These are phyloP conservation scores for Drosophila setosimentum DNA, from an alignment of 2,888 invertebrate species.

Conservation along the genomic window DNA sequence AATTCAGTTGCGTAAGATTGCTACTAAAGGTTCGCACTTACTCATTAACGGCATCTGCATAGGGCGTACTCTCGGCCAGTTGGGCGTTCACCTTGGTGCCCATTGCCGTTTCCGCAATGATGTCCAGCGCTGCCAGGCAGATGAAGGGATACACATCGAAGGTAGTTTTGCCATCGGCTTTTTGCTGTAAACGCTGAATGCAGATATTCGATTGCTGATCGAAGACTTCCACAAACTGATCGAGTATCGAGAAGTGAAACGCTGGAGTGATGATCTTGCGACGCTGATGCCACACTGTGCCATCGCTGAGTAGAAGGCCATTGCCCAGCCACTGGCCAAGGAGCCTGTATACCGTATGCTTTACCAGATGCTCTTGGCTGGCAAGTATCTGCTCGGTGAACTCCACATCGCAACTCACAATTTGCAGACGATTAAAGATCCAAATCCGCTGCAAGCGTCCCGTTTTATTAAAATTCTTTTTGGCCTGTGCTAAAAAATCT, in stretches of 20 bases:
- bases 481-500: slow-evolving; percentile 58
- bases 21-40: slow-evolving; percentile 74
- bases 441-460: slow-evolving; percentile 84
- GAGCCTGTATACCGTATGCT: slow-evolving; percentile 75
- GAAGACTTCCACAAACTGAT: slow-evolving; percentile 90
- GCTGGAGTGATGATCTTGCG: slow-evolving; percentile 91
- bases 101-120: slow-evolving; percentile 85
- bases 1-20: not conserved
- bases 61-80: slow-evolving; percentile 87
- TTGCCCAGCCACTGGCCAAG: slow-evolving; percentile 81
- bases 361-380: slow-evolving; percentile 77
- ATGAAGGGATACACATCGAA: slow-evolving; percentile 88
- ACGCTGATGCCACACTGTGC: slow-evolving; percentile 88
- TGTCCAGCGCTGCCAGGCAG: slow-evolving; percentile 87
- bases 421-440: slow-evolving; percentile 85
- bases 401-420: slow-evolving; percentile 84
- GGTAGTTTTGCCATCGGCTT: slow-evolving; percentile 77
- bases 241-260: slow-evolving; percentile 92
- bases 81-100: slow-evolving; percentile 86
- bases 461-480: slow-evolving; percentile 57
- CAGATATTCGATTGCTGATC: slow-evolving; percentile 88
- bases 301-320: slow-evolving; percentile 81
- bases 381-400: slow-evolving; percentile 85
- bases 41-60: slow-evolving; percentile 90
- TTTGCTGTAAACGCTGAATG: slow-evolving; percentile 86